A percentile compares a stretch with the other conserved stretches of the same genome.
These are phyloP conservation scores for Hydraecia micacea DNA, from an alignment of 2,888 invertebrate species.

Conservation along the genomic window DNA sequence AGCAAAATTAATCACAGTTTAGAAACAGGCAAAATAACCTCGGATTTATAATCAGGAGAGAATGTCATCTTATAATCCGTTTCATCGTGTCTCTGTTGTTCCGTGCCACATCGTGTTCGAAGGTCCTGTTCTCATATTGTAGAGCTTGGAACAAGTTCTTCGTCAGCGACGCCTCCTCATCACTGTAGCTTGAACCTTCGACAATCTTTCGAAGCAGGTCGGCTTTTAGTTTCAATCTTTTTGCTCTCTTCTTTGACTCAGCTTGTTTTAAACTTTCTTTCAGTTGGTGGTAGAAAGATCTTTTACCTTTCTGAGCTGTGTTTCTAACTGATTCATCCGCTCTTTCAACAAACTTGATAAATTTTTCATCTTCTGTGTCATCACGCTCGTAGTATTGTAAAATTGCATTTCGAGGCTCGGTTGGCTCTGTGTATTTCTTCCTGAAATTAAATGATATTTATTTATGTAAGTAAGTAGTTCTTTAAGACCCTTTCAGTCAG, in stretches of 20 bases:
- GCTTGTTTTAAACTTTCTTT: constrained; percentile 9
- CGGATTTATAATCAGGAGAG: background rate
- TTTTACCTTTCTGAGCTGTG: background rate
- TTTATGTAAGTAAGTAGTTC: background rate
- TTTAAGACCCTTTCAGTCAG: background rate
- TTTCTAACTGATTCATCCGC: background rate
- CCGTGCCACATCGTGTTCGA: background rate
- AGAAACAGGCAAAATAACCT: background rate
- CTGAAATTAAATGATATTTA: background rate
- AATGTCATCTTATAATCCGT: background rate
- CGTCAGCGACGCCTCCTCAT: constrained; percentile 35
- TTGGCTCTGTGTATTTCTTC: too few relatives aligned
- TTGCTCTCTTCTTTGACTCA: background rate
- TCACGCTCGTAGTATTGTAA: accelerated
- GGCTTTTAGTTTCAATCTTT: background rate
- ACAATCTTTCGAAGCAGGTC: constrained; percentile 15
- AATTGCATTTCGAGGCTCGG: background rate
- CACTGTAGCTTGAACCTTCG: constrained; percentile 48
- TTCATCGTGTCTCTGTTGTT: background rate
- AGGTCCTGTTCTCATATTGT: background rate
- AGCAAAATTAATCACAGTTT: background rate
- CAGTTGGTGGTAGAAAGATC: background rate
- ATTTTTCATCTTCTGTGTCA: background rate
- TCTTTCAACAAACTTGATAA: background rate
- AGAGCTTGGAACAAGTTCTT: constrained; percentile 31